Evolutionary conservation across 2,888 invertebrate genomes (phyloP), one percentile per base, ranked within the genome.

Genomic region (Heliconius erato): DNA sequence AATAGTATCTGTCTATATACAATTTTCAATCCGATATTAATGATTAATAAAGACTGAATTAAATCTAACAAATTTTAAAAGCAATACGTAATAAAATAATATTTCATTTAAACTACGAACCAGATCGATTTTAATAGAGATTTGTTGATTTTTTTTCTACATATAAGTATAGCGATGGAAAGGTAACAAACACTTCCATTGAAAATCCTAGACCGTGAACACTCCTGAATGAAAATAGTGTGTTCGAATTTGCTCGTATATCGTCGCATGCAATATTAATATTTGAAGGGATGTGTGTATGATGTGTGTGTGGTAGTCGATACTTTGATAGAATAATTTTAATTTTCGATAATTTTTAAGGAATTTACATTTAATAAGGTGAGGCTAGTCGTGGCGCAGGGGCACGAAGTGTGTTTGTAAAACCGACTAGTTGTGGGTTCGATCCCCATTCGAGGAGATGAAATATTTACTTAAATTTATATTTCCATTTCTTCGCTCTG

Each of bases 111-210:
- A 35, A 23, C n/a, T 63, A 32, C n/a, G 14, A 1, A 32, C 16
- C 11, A n/a, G 26, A 63, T 76, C 35, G 35, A 63, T 40, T 14
- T 1, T 40, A 35, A 82, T 49, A 79, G 79, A 74, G 77, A 84
- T 81, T 85, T 84, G 83, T 84, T 83, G 84, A n/a, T 69, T 72
- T 80, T 85, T 49, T 67, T 82, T 82, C 40, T 23, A 68, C 59
- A 74, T 78, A 54, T 23, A 7, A 54, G 54, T 54, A 85, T 69
- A 74, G 49, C 79, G 71, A 76, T 82, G 76, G 77, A 83, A 83
- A 83, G 79, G 83, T 81, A 83, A 81, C 83, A 83, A 83, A 83
- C 82, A 83, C 83, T 83, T 79, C 83, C 77, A 83, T 79, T 83
- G 79, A 83, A 83, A 83, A 83, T 83, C 83, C 74, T 83, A 83